Evolutionary conservation across 2,113 vertebrate species (phyloP).

Genomic region (Ibidorhyncha struthersii): DNA sequence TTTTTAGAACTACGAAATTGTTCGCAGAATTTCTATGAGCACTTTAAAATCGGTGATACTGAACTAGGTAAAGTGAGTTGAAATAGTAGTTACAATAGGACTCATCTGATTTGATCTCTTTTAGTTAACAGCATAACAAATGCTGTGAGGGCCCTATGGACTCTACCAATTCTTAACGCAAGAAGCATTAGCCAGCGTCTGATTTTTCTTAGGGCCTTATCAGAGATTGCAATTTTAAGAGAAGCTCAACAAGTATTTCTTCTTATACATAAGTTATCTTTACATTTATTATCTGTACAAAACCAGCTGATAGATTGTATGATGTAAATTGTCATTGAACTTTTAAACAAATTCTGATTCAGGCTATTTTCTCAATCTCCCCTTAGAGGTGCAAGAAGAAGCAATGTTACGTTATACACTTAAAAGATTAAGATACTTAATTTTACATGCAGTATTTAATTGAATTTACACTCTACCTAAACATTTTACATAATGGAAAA

Average conservation of each 20-base stretch:
- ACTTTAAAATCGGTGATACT: not conserved
- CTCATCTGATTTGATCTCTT: not conserved
- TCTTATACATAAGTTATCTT: not conserved
- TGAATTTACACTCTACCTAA: not conserved
- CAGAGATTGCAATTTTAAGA: not conserved
- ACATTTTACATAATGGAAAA: not conserved
- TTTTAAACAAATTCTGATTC: not conserved
- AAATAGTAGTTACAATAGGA: not conserved
- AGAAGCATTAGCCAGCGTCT: not conserved
- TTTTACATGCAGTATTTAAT: not conserved
- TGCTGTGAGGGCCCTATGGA: not conserved
- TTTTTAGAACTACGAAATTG: not conserved
- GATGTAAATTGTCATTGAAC: not conserved
- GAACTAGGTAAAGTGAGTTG: not conserved
- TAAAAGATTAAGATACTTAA: not conserved
- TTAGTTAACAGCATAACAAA: not conserved
- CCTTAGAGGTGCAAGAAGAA: not conserved
- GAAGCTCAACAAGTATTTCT: not conserved
- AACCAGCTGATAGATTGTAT: not conserved
- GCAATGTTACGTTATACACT: not conserved
- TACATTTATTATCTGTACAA: not conserved
- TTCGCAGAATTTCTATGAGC: accelerated
- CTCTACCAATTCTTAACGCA: not conserved
- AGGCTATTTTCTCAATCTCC: not conserved
- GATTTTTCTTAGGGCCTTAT: not conserved